Base-by-base conservation (phyloP, 2,113 vertebrate genomes). In the Dromaius novaehollandiae region DNA sequence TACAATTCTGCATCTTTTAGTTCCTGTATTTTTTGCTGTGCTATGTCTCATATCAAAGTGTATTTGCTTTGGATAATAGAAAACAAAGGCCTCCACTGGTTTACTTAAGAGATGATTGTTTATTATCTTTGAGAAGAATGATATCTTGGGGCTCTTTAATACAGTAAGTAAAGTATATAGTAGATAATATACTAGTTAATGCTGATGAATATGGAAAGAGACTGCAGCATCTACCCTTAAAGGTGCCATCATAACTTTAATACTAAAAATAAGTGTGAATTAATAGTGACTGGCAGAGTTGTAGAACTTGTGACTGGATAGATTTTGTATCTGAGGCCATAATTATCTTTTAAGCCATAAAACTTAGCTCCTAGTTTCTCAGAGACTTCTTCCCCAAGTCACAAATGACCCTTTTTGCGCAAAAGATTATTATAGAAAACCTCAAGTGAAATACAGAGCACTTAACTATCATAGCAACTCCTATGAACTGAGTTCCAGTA, bases 1-100 rank as follows among this genome's bases (percentile, higher is more conserved):
- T 94, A 83, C 71, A 74, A 87, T 84, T 42, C 28, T 18, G 1
- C 36, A 83, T 71, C 68, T 94, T 95, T 89, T 84, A 70, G 91
- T 94, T 81, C 75, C 86, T 63, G 13, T 32, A 4, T 11, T 77
- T 77, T 77, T 87, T 82, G 38, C 74, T 81, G 46, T 34, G 70
- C 13, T 5, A 0, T 63, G 36, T 30, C 11, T 42, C 87, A 82
- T 71, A 88, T 51, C 46, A 42, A 82, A 88, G 38, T 60, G 13
- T 92, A 78, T 94, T 93, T 96, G 46, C 38, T 94, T 82, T 94
- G 44, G 32, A 64, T 91, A 90, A 92, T 88, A 81, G 77, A 76
- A 89, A 76, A 51, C 4, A 22, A 32, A 55, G 40, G 51, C 55
- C 21, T 88, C 44, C 0, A 0, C 4, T 60, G 6, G 9, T 64